Evolutionary conservation across 2,888 invertebrate genomes (phyloP).

Genomic region (Drosophila anceps): DNA sequence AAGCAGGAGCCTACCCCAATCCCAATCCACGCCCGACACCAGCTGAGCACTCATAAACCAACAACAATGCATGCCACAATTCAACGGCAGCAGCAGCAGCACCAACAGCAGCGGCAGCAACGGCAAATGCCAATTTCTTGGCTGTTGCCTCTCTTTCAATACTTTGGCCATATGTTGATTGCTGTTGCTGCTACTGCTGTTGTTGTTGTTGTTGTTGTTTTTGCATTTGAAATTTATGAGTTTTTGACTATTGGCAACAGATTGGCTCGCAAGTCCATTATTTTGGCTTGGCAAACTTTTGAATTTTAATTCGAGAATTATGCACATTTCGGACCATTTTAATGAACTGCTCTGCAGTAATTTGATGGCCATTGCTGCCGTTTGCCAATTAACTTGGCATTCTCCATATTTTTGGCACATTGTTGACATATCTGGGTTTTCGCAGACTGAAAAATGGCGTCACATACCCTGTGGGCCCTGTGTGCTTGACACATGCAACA

Average conservation of each 20-base stretch:
- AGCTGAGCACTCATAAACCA: constrained; percentile 43
- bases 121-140: constrained; percentile 60
- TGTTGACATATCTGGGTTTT: constrained; percentile 35
- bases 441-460: constrained; percentile 16
- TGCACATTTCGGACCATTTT: constrained; percentile 68
- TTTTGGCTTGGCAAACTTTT: constrained; percentile 74
- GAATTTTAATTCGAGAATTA: constrained; percentile 79
- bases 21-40: background rate
- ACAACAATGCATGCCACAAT: constrained; percentile 75
- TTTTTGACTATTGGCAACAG: constrained; percentile 82
- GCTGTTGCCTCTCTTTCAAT: constrained; percentile 45
- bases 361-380: constrained; percentile 54
- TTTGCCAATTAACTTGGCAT: constrained; percentile 45
- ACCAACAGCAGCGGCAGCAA: constrained; percentile 19
- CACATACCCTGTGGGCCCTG: constrained; percentile 6
- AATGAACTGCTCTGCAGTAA: constrained; percentile 65
- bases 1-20: constrained; percentile 10
- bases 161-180: constrained; percentile 51
- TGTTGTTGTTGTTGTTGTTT: constrained; percentile 31
- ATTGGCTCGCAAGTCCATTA: constrained; percentile 75
- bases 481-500: constrained; percentile 36
- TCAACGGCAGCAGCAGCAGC: constrained; percentile 28
- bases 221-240: constrained; percentile 75
- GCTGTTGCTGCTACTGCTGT: constrained; percentile 21
- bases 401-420: constrained; percentile 33